Evolutionary conservation across 53 echinoderm and acorn worm genomes (phyloP), one percentile per base, ranked within the genome.

Genomic region (Holothuria leucospilota): DNA sequence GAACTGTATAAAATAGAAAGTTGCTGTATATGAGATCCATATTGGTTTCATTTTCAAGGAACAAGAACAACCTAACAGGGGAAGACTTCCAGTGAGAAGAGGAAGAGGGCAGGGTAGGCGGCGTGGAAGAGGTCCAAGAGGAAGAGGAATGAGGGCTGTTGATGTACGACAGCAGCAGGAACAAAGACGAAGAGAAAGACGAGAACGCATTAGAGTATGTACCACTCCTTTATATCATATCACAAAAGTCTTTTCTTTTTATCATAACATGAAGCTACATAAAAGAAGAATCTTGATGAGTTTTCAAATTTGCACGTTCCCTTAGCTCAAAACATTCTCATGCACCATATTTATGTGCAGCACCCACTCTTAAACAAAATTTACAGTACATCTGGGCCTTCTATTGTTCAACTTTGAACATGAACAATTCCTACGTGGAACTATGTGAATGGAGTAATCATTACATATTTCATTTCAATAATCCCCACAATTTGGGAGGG

Each of bases 61-160:
- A 63, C 64, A 63, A 63, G 64, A 63, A 63, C 64, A 63, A 63
- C 64, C 64, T 18, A 63, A 63, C 64, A 63, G 64, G 27, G 64
- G 64, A 24, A 26, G 64, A 63, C 64, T 15, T 63, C 64, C 10
- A 18, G 14, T 63, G 9, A 21, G 27, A 21, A 63, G 23, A 63
- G 64, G 64, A 63, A 63, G 64, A 63, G 62, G 62, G n/a, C 62
- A 61, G 18, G 64, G 64, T 63, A 63, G 64, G 23, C 11, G 64
- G 14, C 27, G 64, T 63, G 64, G 0, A 0, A 63, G 64, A 63
- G 64, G 64, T 63, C 64, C 11, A 26, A 18, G 40, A 7, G 7
- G 40, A 40, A 40, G 64, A 63, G n/a, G 64, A 63, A 15, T 63
- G 64, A 15, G 64, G 64, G 64, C 23, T 13, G 20, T 63, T 63